Percentiles rank a stretch among this genome's conserved stretches.
Evolutionary conservation across 2,113 vertebrate genomes (phyloP).

Genomic region (Chlamydotis undulata): DNA sequence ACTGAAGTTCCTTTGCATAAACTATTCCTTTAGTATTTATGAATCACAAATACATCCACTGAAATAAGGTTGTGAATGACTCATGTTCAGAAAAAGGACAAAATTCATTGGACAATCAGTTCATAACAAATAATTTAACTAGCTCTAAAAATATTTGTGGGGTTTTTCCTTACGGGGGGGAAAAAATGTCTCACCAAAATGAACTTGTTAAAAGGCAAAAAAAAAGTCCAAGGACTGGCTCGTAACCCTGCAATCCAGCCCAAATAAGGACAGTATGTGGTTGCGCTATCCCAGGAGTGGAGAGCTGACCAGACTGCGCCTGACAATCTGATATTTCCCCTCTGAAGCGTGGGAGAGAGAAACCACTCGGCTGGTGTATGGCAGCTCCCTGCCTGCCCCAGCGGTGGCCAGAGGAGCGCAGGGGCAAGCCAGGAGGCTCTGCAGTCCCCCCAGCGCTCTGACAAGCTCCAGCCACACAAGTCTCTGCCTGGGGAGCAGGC

Average conservation of each 20-base stretch:
- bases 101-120: constrained; percentile 23
- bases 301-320: neutral
- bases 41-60: constrained; percentile 34
- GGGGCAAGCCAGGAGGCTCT: neutral
- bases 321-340: constrained; percentile 43
- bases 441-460: neutral
- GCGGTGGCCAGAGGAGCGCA: neutral
- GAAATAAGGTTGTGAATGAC: constrained; percentile 41
- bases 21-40: constrained; percentile 27
- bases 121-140: constrained; percentile 48
- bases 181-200: constrained; percentile 25
- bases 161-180: constrained; percentile 41
- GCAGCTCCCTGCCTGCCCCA: neutral
- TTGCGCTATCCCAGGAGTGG: neutral
- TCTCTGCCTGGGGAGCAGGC: neutral
- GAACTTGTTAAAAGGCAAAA: constrained; percentile 24
- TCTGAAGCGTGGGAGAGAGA: constrained; percentile 43
- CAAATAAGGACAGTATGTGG: constrained; percentile 58
- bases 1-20: neutral
- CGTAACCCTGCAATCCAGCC: constrained; percentile 47
- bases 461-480: neutral
- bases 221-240: neutral
- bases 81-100: constrained; percentile 38
- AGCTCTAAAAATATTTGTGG: constrained; percentile 46
- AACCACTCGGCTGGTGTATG: neutral